These are phyloP conservation scores for Agonopterix arenella DNA, from an alignment of 2,888 invertebrate species.

Conservation along the genomic window DNA sequence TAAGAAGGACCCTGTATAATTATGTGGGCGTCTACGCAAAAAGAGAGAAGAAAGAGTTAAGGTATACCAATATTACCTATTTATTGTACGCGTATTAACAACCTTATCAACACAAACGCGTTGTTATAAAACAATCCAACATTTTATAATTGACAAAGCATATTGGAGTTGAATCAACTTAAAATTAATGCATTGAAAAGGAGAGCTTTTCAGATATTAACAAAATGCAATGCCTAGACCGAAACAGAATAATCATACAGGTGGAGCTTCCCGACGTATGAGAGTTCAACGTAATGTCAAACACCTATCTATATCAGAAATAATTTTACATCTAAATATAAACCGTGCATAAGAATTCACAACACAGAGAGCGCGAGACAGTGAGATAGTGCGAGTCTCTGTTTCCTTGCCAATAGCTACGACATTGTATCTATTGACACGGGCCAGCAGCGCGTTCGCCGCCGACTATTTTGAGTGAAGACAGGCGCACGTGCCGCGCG, in stretches of 20 bases:
- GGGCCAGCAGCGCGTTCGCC: slow-evolving; percentile 54
- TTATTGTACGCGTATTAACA: no score
- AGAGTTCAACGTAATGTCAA: slow-evolving; percentile 77
- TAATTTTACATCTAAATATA: slow-evolving; percentile 73
- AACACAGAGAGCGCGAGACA: slow-evolving; percentile 74
- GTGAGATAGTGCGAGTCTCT: slow-evolving; percentile 74
- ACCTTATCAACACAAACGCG: no score
- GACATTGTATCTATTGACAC: slow-evolving; percentile 74
- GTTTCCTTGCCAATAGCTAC: slow-evolving; percentile 73
- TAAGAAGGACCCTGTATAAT: no score
- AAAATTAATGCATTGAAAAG: background rate
- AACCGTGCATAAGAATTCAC: slow-evolving; percentile 75
- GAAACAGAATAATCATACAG: slow-evolving; percentile 60
- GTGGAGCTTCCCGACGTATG: slow-evolving; percentile 72
- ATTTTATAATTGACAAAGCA: no score
- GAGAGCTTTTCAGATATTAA: background rate
- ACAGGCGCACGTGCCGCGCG: slow-evolving; percentile 1
- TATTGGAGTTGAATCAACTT: no score
- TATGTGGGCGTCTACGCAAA: no score
- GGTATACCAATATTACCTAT: no score
- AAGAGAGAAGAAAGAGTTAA: no score
- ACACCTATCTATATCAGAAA: slow-evolving; percentile 76
- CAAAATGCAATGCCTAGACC: background rate
- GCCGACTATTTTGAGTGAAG: slow-evolving; percentile 51
- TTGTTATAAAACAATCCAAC: no score